A percentile compares a stretch with the other conserved stretches of the same genome.
These are phyloP conservation scores for Nasonovia ribisnigri DNA, from an alignment of 2,888 invertebrate species.

Conservation along the genomic window DNA sequence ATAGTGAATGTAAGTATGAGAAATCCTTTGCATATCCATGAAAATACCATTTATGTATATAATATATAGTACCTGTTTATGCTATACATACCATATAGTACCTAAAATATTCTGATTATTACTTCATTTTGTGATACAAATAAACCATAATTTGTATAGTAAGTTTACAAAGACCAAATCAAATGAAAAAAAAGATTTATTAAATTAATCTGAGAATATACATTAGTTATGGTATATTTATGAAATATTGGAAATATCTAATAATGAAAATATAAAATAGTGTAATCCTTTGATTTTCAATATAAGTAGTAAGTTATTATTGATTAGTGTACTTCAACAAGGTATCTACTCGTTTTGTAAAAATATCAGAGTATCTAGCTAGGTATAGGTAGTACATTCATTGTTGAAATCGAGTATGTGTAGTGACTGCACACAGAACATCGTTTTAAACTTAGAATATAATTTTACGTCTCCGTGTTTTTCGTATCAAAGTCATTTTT, in stretches of 20 bases:
- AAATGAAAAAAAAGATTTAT: too few species aligned
- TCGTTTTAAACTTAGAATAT: neutral
- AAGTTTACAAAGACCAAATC: too few species aligned
- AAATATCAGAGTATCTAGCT: neutral
- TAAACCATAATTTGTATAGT: too few species aligned
- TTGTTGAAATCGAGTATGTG: neutral
- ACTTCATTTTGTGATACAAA: too few species aligned
- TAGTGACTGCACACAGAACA: neutral
- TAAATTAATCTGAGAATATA: too few species aligned
- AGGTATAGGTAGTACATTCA: neutral
- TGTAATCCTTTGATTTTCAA: neutral
- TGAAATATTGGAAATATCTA: neutral
- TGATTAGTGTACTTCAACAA: neutral
- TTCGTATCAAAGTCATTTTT: neutral
- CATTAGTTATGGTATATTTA: too few species aligned
- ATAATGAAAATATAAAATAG: neutral
- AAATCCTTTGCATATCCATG: too few species aligned
- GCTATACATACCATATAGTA: too few species aligned
- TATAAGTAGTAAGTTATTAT: neutral
- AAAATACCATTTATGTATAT: too few species aligned
- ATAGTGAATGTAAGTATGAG: too few species aligned
- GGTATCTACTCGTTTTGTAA: neutral
- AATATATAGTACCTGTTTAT: too few species aligned
- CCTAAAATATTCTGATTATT: too few species aligned
- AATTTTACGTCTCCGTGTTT: neutral